These are phyloP conservation scores for Cheilosia vernalis DNA, from an alignment of 2,888 invertebrate species.

Conservation along the genomic window DNA sequence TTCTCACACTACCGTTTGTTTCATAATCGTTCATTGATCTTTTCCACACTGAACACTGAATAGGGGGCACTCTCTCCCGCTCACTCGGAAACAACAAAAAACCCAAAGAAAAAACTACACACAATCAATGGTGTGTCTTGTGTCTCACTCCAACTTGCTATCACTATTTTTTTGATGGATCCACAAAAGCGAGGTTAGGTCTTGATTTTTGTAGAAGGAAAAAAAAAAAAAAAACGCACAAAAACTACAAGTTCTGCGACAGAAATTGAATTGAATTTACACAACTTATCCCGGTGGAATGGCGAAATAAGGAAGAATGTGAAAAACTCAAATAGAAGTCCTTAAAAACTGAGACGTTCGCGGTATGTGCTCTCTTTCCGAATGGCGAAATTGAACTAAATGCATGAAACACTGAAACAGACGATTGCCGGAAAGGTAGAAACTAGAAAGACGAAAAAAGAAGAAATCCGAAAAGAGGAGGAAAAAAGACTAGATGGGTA, in stretches of 20 bases:
- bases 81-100: constrained; percentile 11
- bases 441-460: constrained; percentile 6
- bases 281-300: constrained; percentile 54
- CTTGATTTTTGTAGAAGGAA: background rate
- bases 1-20: constrained; percentile 63
- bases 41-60: constrained; percentile 35
- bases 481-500: background rate
- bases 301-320: constrained; percentile 35
- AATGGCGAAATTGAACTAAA: constrained; percentile 63
- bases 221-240: background rate
- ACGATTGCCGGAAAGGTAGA: constrained; percentile 10
- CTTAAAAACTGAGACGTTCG: background rate
- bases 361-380: constrained; percentile 14
- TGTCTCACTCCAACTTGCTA: constrained; percentile 46
- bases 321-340: constrained; percentile 44
- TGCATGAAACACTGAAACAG: constrained; percentile 1
- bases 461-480: background rate
- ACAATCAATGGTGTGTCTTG: constrained; percentile 3
- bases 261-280: constrained; percentile 27
- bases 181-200: constrained; percentile 30
- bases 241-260: background rate
- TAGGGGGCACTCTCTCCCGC: constrained; percentile 34
- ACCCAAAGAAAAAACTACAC: constrained; percentile 5
- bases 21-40: constrained; percentile 75
- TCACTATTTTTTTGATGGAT: constrained; percentile 12